These are phyloP conservation scores for Uromys caudimaculatus DNA, from an alignment of 2,797 vertebrate genomes.

Conservation along the genomic window DNA sequence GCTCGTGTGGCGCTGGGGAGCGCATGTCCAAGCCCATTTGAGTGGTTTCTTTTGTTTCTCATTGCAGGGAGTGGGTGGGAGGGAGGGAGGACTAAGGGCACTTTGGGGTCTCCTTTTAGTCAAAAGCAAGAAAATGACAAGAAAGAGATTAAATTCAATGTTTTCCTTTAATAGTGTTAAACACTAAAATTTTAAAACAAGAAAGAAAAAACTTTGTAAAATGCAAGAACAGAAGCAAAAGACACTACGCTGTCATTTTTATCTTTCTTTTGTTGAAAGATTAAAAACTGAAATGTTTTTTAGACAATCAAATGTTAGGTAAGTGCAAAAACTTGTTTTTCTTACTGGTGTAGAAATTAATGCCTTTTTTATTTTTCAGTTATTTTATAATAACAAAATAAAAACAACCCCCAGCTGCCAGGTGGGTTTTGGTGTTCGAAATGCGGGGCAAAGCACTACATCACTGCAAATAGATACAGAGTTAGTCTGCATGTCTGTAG, in stretches of 20 bases:
- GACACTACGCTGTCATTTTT: slow-evolving; percentile 89
- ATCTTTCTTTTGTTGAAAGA: slow-evolving; percentile 91
- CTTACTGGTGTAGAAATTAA: slow-evolving; percentile 91
- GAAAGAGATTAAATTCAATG: slow-evolving; percentile 85
- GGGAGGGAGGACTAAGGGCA: slow-evolving; percentile 75
- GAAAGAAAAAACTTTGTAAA: slow-evolving; percentile 84
- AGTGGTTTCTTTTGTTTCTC: slow-evolving; percentile 87
- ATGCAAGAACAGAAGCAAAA: slow-evolving; percentile 86
- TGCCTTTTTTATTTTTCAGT: slow-evolving; percentile 89
- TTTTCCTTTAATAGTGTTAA: slow-evolving; percentile 89
- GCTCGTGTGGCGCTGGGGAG: slow-evolving; percentile 87
- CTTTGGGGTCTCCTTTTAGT: slow-evolving; percentile 84
- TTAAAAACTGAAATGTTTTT: slow-evolving; percentile 89
- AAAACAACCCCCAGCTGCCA: slow-evolving; percentile 84
- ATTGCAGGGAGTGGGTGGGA: slow-evolving; percentile 75
- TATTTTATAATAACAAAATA: slow-evolving; percentile 89
- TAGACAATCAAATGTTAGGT: slow-evolving; percentile 92
- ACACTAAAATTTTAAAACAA: slow-evolving; percentile 89
- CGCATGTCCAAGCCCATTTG: slow-evolving; percentile 85
- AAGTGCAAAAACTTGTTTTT: slow-evolving; percentile 90
- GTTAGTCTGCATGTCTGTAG: slow-evolving; percentile 91
- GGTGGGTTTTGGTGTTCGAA: slow-evolving; percentile 88
- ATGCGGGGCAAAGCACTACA: slow-evolving; percentile 93
- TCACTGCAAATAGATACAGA: slow-evolving; percentile 93
- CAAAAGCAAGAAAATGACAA: slow-evolving; percentile 82